Conservation (phyloP, 2,113 vertebrate species). For the Perognathus longimembris region DNA sequence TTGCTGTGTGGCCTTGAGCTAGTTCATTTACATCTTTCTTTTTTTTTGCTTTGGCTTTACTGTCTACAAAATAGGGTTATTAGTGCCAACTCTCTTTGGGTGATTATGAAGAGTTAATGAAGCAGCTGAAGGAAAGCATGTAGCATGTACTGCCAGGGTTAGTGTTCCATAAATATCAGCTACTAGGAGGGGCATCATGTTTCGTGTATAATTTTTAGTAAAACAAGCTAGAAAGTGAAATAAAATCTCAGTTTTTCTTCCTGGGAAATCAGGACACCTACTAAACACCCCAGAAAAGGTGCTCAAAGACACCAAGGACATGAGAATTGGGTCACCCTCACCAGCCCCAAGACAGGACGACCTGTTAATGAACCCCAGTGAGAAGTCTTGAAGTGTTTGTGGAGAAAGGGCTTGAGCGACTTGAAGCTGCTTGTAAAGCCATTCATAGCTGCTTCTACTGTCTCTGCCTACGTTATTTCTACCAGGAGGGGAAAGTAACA, state of each 20-base stretch:
- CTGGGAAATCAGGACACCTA: background rate
- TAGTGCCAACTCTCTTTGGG: background rate
- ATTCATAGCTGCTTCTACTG: constrained; percentile 21
- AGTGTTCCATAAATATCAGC: constrained; percentile 5
- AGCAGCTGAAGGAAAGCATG: background rate
- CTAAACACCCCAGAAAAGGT: background rate
- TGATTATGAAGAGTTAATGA: constrained; percentile 9
- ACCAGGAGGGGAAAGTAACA: constrained; percentile 28
- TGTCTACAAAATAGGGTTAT: constrained; percentile 4
- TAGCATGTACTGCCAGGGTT: background rate
- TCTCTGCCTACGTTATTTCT: constrained; percentile 54
- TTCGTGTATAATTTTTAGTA: constrained; percentile 13
- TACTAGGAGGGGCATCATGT: background rate
- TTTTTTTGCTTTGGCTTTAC: background rate
- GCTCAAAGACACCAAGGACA: background rate
- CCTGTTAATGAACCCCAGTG: background rate
- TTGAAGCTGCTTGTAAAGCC: background rate
- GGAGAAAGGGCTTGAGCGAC: background rate
- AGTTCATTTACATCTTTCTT: background rate
- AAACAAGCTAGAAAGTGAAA: constrained; percentile 48
- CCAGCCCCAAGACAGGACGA: background rate
- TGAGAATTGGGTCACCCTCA: background rate
- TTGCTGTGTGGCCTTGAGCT: constrained; percentile 29
- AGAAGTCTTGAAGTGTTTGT: background rate
- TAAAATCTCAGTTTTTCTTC: background rate